phyloP scores from a whole-genome alignment of 2,113 vertebrate species.

The Mus spicilegus region DNA sequence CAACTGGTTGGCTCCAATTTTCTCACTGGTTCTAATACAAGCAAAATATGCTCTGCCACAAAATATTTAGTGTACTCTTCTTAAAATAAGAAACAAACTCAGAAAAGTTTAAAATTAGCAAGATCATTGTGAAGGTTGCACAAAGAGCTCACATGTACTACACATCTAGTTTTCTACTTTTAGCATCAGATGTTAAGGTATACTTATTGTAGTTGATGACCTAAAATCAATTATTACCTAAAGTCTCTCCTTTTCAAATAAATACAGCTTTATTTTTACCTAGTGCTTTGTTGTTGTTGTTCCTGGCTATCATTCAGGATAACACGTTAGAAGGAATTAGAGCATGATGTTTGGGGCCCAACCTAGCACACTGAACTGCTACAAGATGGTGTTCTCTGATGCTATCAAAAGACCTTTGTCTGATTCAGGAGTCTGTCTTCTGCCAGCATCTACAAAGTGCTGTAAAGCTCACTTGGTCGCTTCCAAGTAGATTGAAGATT shows the following conservation, averaged over 20 bases:
- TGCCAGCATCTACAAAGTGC: background rate
- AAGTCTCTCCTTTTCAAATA: background rate
- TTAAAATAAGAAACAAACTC: background rate
- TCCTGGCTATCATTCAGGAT: background rate
- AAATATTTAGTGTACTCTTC: background rate
- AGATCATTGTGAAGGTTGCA: background rate
- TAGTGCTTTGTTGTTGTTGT: background rate
- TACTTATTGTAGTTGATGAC: background rate
- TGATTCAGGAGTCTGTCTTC: background rate
- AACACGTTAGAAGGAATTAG: background rate
- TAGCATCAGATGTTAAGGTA: background rate
- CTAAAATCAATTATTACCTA: background rate
- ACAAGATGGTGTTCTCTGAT: background rate
- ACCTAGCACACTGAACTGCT: background rate
- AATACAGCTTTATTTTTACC: constrained; percentile 37
- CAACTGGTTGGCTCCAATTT: background rate
- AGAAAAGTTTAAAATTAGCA: background rate
- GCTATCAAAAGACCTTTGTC: background rate
- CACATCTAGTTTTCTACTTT: background rate
- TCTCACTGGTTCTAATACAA: background rate
- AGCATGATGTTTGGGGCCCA: background rate
- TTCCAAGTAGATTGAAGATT: background rate
- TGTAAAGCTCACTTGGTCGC: background rate
- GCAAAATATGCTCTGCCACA: background rate
- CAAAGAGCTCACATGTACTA: background rate